Percentiles rank a stretch among this genome's conserved stretches.
These are phyloP conservation scores for Arothron firmamentum DNA, from an alignment of 2,113 vertebrate genomes.

Conservation along the genomic window DNA sequence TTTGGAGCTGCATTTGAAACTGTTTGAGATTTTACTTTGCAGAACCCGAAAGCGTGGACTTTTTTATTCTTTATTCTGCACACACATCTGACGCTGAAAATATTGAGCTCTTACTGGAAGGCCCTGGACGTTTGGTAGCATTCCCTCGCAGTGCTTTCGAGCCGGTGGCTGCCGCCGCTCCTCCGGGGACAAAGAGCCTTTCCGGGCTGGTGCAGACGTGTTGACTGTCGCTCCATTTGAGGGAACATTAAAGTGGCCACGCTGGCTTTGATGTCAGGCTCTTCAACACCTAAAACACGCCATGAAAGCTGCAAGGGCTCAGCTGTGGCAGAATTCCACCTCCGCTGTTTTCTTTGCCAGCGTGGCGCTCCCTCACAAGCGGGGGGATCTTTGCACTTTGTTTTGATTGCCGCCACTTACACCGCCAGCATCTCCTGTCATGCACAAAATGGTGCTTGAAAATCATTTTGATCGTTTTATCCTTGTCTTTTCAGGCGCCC, in stretches of 20 bases:
- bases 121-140: constrained; percentile 42
- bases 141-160: constrained; percentile 33
- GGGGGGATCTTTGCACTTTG: constrained; percentile 59
- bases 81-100: constrained; percentile 47
- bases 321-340: constrained; percentile 40
- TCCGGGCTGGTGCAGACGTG: constrained; percentile 11
- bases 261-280: constrained; percentile 48
- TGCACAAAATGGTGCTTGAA: constrained; percentile 62
- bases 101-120: constrained; percentile 51
- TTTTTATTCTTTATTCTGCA: constrained; percentile 16
- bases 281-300: constrained; percentile 55
- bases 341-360: constrained; percentile 53
- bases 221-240: constrained; percentile 39
- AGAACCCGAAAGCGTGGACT: not conserved
- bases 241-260: constrained; percentile 20
- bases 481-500: constrained; percentile 57
- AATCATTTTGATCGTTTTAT: constrained; percentile 62
- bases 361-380: constrained; percentile 37
- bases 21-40: constrained; percentile 40
- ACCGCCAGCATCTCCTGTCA: constrained; percentile 62
- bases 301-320: constrained; percentile 38
- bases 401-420: constrained; percentile 61
- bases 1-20: constrained; percentile 47
- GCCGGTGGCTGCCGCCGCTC: constrained; percentile 18
- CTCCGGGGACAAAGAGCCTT: constrained; percentile 3